Evolutionary conservation across 2,113 vertebrate species (phyloP), one percentile per base, ranked within the genome.

Genomic region (Apus apus): DNA sequence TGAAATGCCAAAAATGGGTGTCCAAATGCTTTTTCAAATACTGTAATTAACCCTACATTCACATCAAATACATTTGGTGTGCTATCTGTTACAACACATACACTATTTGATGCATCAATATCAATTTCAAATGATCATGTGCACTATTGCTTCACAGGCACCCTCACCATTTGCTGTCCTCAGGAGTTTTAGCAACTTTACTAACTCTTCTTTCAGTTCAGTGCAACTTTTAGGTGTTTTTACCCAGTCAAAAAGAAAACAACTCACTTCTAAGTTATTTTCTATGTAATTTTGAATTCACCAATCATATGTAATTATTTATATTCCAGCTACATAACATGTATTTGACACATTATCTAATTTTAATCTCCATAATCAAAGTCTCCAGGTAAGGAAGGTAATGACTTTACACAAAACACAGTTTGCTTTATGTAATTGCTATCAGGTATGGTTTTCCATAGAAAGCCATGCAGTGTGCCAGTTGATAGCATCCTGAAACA

Each of bases 11-110:
- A 91, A 93, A 91, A 54, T 21, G 45, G 36, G 18, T 85, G 71
- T 76, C 85, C 78, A 96, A 93, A 95, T 85, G 58, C n/a, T 79
- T 79, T 94, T 96, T 83, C 74, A 90, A 79, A 89, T 68, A 65
- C 50, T 68, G 36, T 65, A 45, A 85, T 93, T 91, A 91, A 91
- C 74, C 71, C 36, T 76, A 40, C 30, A 62, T 70, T 94, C 78
- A 85, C 50, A 88, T 57, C 50, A 85, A 73, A 88, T 93, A 61
- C 72, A 93, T 76, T 91, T 79, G 67, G 45, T 13, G 2, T 90
- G 75, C 90, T 78, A 90, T 90, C 90, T 93, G 75, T 91, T 93
- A 54, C 66, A 76, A 90, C 45, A 62, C 50, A 73, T 57, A 90
- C 2, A 68, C 40, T 34, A 21, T 68, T 78, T 68, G 45, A 64